Base-by-base conservation (phyloP, 2,888 invertebrate genomes). In the Drosophila mettleri region DNA sequence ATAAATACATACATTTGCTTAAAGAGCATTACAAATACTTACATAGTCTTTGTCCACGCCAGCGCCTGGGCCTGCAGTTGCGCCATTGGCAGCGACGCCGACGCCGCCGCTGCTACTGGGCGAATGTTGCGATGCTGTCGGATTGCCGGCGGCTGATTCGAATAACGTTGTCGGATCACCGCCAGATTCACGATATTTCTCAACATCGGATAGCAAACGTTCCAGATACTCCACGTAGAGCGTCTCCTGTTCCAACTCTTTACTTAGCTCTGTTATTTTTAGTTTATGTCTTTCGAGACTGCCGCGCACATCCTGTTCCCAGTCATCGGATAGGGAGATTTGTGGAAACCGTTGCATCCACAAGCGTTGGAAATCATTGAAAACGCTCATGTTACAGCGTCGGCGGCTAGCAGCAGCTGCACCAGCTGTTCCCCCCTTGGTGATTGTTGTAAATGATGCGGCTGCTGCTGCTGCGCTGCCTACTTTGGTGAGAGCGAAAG, bases 321-420 rank as follows among this genome's bases (percentile, higher is more conserved):
- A 97, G 92, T 97, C 97, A 91, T 96, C 96, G 92, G 97, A 97
- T 88, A 97, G 94, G 85, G 96, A 96, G 93, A 96, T 97, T 91
- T 97, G 97, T 84, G 97, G 97, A 94, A 97, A 97, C 91, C 97
- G 94, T 94, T 97, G 96, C 93, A 95, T 95, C 97, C 97, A 97
- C 93, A 97, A 96, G 92, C 96, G 96, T 93, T 97, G 96, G 93
- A 97, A 97, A 94, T 97, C 97, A 91, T 96, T 95, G 93, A 96
- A 97, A 91, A 97, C 97, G 94, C 97, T 97, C 97, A 95, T 95
- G 66, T 53, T 65, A 33, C 58, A 22, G 53, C 48, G 43, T 12
- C 39, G 33, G 49, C 59, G 43, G 53, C 57, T 22, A 41, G 55
- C 61, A 36, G 29, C 48, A 43, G 69, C 64, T 54, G 57, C 78